Conservation (phyloP, 2,888 invertebrate genomes). For the Plebejus anna region DNA sequence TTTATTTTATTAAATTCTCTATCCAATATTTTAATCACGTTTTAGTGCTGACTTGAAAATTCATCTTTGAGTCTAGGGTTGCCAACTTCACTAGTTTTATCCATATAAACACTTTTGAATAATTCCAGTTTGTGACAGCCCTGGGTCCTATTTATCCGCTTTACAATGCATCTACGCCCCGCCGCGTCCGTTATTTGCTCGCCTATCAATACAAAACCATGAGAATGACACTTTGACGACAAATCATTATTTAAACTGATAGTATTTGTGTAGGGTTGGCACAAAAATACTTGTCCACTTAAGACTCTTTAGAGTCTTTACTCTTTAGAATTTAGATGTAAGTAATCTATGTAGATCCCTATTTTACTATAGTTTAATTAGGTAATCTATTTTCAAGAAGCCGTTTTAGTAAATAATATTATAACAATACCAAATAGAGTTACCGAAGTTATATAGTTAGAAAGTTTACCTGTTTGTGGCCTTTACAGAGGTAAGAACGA, state of each 20-base stretch:
- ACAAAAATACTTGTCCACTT: neutral
- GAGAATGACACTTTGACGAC: slow-evolving; percentile 48
- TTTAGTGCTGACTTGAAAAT: neutral
- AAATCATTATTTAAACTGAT: slow-evolving; percentile 45
- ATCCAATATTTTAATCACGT: too few species aligned
- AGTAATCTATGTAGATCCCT: too few species aligned
- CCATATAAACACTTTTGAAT: neutral
- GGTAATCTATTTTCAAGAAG: too few species aligned
- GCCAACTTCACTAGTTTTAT: neutral
- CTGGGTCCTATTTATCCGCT: neutral
- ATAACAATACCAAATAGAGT: too few species aligned
- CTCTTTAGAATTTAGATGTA: too few species aligned
- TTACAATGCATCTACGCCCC: slow-evolving; percentile 22
- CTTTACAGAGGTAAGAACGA: too few species aligned
- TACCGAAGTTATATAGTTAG: too few species aligned
- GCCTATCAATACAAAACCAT: slow-evolving; percentile 33
- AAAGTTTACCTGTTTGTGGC: too few species aligned
- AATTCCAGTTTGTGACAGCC: neutral
- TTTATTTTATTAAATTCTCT: too few species aligned
- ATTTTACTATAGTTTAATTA: too few species aligned
- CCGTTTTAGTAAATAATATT: too few species aligned
- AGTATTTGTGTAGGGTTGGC: slow-evolving; percentile 18
- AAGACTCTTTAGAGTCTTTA: neutral
- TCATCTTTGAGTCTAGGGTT: neutral
- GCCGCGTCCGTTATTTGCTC: slow-evolving; percentile 21